Percentiles rank a stretch among this genome's conserved stretches.
These are phyloP conservation scores for Hyposmocoma kahamanoa DNA, from an alignment of 1,140 invertebrate genomes.

Conservation along the genomic window DNA sequence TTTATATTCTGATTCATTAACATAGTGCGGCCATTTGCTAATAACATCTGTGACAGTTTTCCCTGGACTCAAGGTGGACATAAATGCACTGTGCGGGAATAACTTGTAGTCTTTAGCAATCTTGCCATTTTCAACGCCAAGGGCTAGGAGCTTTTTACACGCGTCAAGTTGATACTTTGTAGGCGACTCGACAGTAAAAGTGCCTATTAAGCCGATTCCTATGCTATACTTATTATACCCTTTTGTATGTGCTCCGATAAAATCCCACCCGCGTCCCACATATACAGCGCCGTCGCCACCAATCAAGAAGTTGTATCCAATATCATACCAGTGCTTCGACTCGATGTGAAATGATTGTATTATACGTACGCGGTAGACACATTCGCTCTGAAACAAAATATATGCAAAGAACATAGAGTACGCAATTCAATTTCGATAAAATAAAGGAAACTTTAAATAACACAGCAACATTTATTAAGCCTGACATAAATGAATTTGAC, in stretches of 20 bases:
- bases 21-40: constrained; percentile 76
- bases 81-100: constrained; percentile 77
- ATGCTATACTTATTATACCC: constrained; percentile 78
- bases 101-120: constrained; percentile 75
- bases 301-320: constrained; percentile 84
- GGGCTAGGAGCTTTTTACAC: constrained; percentile 71
- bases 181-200: constrained; percentile 70
- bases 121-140: constrained; percentile 71
- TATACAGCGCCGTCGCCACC: constrained; percentile 83
- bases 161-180: constrained; percentile 71
- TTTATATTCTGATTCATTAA: constrained; percentile 30
- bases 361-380: constrained; percentile 67
- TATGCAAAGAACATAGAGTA: too few relatives aligned
- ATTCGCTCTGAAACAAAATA: constrained; percentile 67
- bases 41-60: constrained; percentile 74
- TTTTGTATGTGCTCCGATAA: constrained; percentile 78
- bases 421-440: too few relatives aligned
- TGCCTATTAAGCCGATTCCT: constrained; percentile 82
- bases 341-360: constrained; percentile 86
- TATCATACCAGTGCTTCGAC: constrained; percentile 67
- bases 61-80: constrained; percentile 78
- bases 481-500: too few relatives aligned
- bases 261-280: constrained; percentile 80
- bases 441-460: too few relatives aligned
- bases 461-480: too few relatives aligned